Evolutionary conservation across 2,113 vertebrate species (phyloP).

Genomic region (Deroptyus accipitrinus): DNA sequence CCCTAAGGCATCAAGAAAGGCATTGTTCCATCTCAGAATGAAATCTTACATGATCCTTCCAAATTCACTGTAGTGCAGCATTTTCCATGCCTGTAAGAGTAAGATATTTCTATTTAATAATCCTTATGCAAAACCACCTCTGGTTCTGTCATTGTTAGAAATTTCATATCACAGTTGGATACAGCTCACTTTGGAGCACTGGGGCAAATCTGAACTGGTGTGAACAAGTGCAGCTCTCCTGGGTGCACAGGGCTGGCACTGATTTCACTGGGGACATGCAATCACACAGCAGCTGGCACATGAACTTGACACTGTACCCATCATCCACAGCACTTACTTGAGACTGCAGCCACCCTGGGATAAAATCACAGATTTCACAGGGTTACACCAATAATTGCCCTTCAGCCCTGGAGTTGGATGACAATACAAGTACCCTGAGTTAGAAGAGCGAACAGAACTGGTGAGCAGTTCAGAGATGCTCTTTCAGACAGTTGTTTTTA

Average conservation of each 20-base stretch:
- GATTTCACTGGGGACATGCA: neutral
- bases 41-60: neutral
- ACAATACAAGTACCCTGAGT: neutral
- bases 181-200: neutral
- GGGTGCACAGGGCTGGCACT: neutral
- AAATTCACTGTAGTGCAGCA: neutral
- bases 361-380: neutral
- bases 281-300: fast-evolving
- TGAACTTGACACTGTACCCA: neutral
- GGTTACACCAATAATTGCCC: neutral
- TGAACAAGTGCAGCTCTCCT: fast-evolving
- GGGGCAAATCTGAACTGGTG: neutral
- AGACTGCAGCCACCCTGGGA: neutral
- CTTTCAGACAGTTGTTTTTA: neutral
- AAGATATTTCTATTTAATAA: neutral
- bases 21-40: neutral
- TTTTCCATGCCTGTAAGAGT: neutral
- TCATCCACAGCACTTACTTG: neutral
- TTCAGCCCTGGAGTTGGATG: neutral
- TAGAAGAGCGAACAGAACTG: neutral
- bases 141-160: neutral
- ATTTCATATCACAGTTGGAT: neutral
- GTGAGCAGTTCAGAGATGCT: neutral
- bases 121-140: neutral
- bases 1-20: neutral